These are phyloP conservation scores for Zaprionus inermis DNA, from an alignment of 1,140 invertebrate genomes.

Conservation along the genomic window DNA sequence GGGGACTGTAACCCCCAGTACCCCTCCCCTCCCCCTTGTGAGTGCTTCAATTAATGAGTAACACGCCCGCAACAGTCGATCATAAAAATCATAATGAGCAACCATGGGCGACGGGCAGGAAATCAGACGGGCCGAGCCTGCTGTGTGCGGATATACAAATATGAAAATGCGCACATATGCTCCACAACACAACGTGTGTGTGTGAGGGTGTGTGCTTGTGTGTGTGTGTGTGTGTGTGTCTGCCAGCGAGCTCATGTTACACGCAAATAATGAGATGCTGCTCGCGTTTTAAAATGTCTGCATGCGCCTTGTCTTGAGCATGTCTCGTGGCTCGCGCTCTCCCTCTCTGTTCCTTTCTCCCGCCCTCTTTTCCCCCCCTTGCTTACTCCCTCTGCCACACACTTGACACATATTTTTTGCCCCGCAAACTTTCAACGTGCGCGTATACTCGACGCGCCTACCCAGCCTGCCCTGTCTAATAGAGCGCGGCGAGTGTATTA, in stretches of 20 bases:
- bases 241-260: neutral
- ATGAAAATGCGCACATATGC: conserved; percentile 16
- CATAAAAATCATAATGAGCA: conserved; percentile 46
- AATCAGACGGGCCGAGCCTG: conserved; percentile 32
- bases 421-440: neutral
- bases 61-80: conserved; percentile 28
- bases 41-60: conserved; percentile 38
- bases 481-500: neutral
- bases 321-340: neutral
- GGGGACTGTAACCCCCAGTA: neutral
- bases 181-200: neutral
- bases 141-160: conserved; percentile 18
- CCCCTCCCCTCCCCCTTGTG: conserved; percentile 1
- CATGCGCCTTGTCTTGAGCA: conserved; percentile 2
- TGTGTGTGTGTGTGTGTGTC: neutral
- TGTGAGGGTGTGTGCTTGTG: neutral
- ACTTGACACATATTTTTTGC: neutral
- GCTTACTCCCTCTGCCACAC: neutral
- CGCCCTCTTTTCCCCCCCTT: neutral
- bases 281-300: conserved; percentile 32
- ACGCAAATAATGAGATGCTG: conserved; percentile 26
- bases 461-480: neutral
- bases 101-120: conserved; percentile 35
- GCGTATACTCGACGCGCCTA: neutral
- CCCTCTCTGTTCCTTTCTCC: too few species aligned